Conservation (phyloP, 2,888 invertebrate species). For the Ectemnius continuus region DNA sequence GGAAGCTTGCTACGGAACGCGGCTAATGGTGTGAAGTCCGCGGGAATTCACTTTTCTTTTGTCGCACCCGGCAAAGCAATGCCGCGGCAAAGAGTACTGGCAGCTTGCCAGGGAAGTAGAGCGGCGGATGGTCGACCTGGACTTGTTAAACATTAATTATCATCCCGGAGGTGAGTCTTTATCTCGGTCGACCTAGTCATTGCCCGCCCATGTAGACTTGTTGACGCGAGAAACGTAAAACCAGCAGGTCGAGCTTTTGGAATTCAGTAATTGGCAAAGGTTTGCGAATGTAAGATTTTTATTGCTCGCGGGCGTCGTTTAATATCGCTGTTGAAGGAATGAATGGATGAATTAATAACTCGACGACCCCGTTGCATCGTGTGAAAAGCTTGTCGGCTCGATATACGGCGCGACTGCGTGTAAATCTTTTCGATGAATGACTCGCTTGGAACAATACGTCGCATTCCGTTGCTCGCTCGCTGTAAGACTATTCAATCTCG, state of each 20-base stretch:
- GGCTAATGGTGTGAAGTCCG: slow-evolving; percentile 41
- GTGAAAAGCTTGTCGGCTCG: too few species aligned
- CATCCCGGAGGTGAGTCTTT: slow-evolving; percentile 29
- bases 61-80: slow-evolving; percentile 12
- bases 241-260: background rate
- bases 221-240: slow-evolving; percentile 15
- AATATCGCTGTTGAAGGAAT: too few species aligned
- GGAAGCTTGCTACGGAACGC: slow-evolving; percentile 4
- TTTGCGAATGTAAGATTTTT: too few species aligned
- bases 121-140: slow-evolving; percentile 18
- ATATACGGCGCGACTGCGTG: too few species aligned
- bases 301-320: too few species aligned
- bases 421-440: too few species aligned
- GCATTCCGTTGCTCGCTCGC: too few species aligned
- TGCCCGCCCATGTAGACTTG: background rate
- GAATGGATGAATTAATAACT: too few species aligned
- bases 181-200: slow-evolving; percentile 20
- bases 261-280: too few species aligned
- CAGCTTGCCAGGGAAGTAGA: slow-evolving; percentile 32
- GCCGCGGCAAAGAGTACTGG: slow-evolving; percentile 37
- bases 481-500: too few species aligned
- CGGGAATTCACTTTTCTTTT: slow-evolving; percentile 39
- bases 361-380: too few species aligned
- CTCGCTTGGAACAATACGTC: too few species aligned
- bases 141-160: slow-evolving; percentile 59